Base-by-base conservation (phyloP, 2,113 vertebrate species). In the Ceratotherium simum region DNA sequence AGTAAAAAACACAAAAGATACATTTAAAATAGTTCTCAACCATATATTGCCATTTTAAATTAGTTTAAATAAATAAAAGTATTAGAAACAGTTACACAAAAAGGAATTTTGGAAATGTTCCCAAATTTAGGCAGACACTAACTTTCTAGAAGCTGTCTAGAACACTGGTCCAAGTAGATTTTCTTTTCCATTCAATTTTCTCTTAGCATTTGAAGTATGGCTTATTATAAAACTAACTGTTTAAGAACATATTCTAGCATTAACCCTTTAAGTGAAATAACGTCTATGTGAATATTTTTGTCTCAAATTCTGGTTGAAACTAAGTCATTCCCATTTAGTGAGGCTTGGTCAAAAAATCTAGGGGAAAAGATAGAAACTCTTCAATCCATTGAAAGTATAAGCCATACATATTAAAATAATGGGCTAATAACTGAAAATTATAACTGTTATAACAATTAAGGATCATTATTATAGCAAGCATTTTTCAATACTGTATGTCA, bases 161-260 rank as follows among this genome's bases (percentile, higher is more conserved):
- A 96, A 90, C 23, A 42, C 21, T 70, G 29, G 54, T 2, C 29
- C 36, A 83, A 39, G 6, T 27, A 73, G 42, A 70, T 64, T 86
- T 92, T 81, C 81, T 91, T 75, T 91, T 84, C 80, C 31, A 76
- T 51, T 88, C 13, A 69, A 29, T 54, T 78, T 95, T 78, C 48
- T 78, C 91, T 89, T 51, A 87, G 14, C 56, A 86, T 86, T 92
- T 85, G 62, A 98, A 93, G 39, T 27, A 67, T 75, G 33, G 58
- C 62, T 89, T 85, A 78, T 87, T 91, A 36, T 90, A 48, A 96
- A 82, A 70, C 56, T 33, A 97, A 94, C 27, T 78, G 17, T 69
- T 90, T 89, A 69, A 56, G 69, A 78, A 73, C 56, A 48, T 42
- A 90, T n/a, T 2, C 25, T 58, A 64, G 36, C 31, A 97, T 92